Conservation (phyloP, 37 sponge, comb jelly and placozoan species). For the Mnemiopsis leidyi region DNA sequence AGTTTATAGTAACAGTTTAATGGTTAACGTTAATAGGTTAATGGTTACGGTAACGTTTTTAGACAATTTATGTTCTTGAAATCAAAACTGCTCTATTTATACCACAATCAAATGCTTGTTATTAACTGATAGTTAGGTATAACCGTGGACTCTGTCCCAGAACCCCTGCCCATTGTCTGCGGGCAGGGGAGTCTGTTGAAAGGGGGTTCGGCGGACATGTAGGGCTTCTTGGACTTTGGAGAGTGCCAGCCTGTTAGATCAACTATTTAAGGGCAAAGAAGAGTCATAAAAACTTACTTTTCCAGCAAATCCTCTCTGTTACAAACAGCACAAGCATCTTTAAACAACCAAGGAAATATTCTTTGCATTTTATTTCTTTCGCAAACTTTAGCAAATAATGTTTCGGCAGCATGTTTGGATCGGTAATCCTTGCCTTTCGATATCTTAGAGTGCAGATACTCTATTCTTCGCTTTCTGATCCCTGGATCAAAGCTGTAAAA, state of each 20-base stretch:
- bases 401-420: constrained; percentile 17
- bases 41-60: too few relatives aligned
- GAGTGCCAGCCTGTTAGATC: neutral
- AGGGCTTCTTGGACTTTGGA: too few relatives aligned
- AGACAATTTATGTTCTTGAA: too few relatives aligned
- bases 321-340: constrained; percentile 9
- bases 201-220: too few relatives aligned
- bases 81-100: too few relatives aligned
- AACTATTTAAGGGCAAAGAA: neutral
- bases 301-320: neutral
- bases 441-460: neutral
- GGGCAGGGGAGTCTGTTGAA: too few relatives aligned
- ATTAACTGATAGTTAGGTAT: too few relatives aligned
- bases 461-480: neutral
- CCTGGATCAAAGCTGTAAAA: neutral
- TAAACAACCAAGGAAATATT: constrained; percentile 29
- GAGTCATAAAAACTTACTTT: neutral
- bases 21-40: too few relatives aligned
- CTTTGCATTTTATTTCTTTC: neutral
- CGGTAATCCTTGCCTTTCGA: neutral
- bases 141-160: too few relatives aligned
- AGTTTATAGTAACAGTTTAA: too few relatives aligned
- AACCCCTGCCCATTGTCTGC: too few relatives aligned
- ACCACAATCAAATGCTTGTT: too few relatives aligned
- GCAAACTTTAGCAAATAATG: neutral